Evolutionary conservation across 2,797 vertebrate genomes (phyloP), one percentile per base, ranked within the genome.

Genomic region (Pempheris klunzingeri): DNA sequence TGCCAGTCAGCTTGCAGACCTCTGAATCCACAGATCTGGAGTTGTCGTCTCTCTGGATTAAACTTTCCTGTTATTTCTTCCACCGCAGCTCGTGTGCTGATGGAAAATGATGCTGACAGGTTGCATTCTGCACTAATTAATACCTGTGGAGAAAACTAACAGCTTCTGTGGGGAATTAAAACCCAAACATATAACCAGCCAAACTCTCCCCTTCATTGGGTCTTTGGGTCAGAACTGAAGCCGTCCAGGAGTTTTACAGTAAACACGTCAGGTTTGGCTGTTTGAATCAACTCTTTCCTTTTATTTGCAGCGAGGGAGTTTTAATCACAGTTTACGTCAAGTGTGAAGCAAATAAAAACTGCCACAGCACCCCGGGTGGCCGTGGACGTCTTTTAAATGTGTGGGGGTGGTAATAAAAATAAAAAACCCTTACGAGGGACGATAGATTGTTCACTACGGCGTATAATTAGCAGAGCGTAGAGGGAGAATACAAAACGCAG

Each of bases 291-390:
- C 30, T 26, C 66, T 47, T 17, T n/a, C 60, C 58, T 50, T 71
- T 30, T 22, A 60, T 74, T 68, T 61, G 46, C 62, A 34, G 22
- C 0, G 1, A 7, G 3, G 32, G 41, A 24, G 41, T 46, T 81
- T 76, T 75, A 74, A 81, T 80, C 71, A 59, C 60, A 82, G 67
- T 26, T 54, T 53, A 17, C 28, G 30, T 44, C 13, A 30, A 78
- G 82, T 62, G 77, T 77, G 81, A 83, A 63, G 46, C 39, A 55
- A 72, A 82, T 32, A 26, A 54, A 44, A 72, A 38, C 17, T 14
- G 5, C 8, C 53, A 62, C 63, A 60, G 43, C 15, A 1, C 18
- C 4, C n/a, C 14, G 61, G 32, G 1, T 55, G 55, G 71, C 22
- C 20, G 34, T 10, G 52, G 34, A 11, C 24, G 63, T 54, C 52